Conservation (phyloP, 2,888 invertebrate genomes). For the Steromphala cineraria region DNA sequence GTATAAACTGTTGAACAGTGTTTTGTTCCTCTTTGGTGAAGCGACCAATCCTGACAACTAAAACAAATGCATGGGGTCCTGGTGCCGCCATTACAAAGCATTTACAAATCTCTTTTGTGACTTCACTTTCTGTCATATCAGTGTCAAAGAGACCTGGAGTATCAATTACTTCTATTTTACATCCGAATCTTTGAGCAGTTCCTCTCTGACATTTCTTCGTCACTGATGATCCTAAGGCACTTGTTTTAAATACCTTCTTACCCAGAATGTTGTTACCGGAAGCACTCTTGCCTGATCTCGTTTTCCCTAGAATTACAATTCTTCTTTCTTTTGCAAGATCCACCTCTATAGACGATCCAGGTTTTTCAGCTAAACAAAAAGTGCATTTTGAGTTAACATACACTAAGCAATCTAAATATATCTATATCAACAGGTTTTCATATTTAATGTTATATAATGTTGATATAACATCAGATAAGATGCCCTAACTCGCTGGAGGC, state of each 20-base stretch:
- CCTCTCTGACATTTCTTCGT: conserved; percentile 30
- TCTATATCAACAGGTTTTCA: too few relatives aligned
- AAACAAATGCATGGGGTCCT: neutral
- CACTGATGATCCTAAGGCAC: conserved; percentile 4
- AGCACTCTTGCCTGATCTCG: neutral
- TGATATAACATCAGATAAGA: too few relatives aligned
- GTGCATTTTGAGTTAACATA: too few relatives aligned
- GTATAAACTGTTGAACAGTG: conserved; percentile 26
- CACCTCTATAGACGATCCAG: too few relatives aligned
- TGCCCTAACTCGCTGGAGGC: too few relatives aligned
- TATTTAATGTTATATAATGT: too few relatives aligned
- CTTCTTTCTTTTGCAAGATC: neutral
- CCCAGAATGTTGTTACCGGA: neutral
- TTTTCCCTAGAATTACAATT: neutral
- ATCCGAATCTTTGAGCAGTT: neutral
- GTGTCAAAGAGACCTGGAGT: conserved; percentile 41
- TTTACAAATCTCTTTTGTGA: conserved; percentile 27
- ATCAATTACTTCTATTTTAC: conserved; percentile 28
- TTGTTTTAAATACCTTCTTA: neutral
- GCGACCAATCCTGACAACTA: conserved; percentile 27
- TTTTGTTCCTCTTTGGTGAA: conserved; percentile 38
- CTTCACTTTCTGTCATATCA: conserved; percentile 24
- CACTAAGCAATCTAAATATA: too few relatives aligned
- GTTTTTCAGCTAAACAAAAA: too few relatives aligned
- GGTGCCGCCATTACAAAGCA: conserved; percentile 8